Conservation (phyloP, 2,113 vertebrate genomes). For the Ginglymostoma cirratum region DNA sequence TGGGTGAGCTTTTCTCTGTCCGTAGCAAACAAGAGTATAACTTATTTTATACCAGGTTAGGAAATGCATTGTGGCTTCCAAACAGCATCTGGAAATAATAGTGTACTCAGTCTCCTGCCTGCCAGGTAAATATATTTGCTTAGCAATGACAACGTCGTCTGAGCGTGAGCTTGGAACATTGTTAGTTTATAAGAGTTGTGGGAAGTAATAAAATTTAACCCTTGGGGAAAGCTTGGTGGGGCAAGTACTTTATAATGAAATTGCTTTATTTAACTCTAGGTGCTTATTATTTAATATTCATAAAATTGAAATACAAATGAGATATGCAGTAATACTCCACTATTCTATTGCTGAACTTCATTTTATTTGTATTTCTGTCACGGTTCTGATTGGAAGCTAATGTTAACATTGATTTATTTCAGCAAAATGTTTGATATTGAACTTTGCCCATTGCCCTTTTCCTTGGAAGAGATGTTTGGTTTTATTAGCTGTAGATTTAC, state of each 20-base stretch:
- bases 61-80: neutral
- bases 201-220: neutral
- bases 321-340: neutral
- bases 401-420: constrained; percentile 40
- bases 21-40: neutral
- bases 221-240: neutral
- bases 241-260: neutral
- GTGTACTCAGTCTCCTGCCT: neutral
- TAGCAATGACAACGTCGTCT: neutral
- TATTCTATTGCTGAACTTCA: neutral
- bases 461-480: constrained; percentile 99
- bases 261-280: no score
- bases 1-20: neutral
- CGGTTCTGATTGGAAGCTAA: neutral
- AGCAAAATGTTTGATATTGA: constrained; percentile 99
- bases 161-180: neutral
- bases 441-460: constrained; percentile 93
- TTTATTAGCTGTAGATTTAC: constrained; percentile 98
- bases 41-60: neutral
- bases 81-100: neutral
- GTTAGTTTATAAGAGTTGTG: neutral
- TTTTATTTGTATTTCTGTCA: constrained; percentile 7
- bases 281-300: neutral
- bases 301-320: neutral
- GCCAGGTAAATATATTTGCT: neutral